phyloP scores from a whole-genome alignment of 2,888 invertebrate species.

The Actias luna region DNA sequence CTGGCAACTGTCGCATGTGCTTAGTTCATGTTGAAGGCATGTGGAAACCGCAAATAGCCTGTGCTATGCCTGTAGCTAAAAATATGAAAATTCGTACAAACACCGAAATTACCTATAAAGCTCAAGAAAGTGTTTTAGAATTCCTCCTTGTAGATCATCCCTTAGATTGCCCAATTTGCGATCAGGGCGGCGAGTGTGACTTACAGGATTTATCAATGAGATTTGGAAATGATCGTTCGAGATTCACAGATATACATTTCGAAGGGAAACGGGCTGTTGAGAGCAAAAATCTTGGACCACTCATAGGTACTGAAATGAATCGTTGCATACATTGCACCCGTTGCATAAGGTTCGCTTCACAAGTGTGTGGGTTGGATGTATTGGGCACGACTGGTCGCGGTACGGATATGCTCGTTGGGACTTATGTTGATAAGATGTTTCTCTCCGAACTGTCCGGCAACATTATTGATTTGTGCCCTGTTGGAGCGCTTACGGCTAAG shows the following conservation, averaged over 20 bases:
- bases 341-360: slow-evolving; percentile 98
- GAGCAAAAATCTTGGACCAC: slow-evolving; percentile 97
- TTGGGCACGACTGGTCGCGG: slow-evolving; percentile 96
- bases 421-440: slow-evolving; percentile 98
- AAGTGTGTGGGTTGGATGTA: slow-evolving; percentile 98
- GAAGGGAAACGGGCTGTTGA: slow-evolving; percentile 97
- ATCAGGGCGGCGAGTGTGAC: slow-evolving; percentile 97
- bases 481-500: slow-evolving; percentile 98
- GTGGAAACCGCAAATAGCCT: slow-evolving; percentile 98
- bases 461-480: slow-evolving; percentile 98
- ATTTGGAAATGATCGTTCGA: slow-evolving; percentile 95
- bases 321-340: slow-evolving; percentile 99
- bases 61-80: slow-evolving; percentile 98
- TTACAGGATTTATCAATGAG: slow-evolving; percentile 98
- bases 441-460: slow-evolving; percentile 98
- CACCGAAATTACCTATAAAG: slow-evolving; percentile 88
- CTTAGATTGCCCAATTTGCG: slow-evolving; percentile 99
- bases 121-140: slow-evolving; percentile 94
- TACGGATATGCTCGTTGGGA: slow-evolving; percentile 98
- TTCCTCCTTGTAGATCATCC: slow-evolving; percentile 98
- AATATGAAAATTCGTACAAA: slow-evolving; percentile 98
- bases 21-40: slow-evolving; percentile 98
- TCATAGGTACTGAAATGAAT: slow-evolving; percentile 98
- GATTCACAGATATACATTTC: slow-evolving; percentile 95
- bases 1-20: slow-evolving; percentile 99